Base-by-base conservation (phyloP, 2,797 vertebrate genomes). In the Loris lydekkerianus region DNA sequence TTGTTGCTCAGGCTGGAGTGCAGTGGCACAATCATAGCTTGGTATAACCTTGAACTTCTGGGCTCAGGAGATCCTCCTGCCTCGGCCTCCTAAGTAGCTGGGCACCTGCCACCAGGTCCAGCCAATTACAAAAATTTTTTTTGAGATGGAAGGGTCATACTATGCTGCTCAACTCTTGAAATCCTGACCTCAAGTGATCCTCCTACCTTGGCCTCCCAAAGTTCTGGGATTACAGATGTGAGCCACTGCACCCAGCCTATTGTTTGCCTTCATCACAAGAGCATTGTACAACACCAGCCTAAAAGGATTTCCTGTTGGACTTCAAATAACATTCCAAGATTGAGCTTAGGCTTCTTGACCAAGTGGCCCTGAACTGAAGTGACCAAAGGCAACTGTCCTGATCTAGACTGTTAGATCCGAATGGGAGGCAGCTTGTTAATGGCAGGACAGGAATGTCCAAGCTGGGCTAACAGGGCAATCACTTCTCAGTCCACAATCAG, bases 301-400 rank as follows among this genome's bases (percentile, higher is more conserved):
- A 29, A 69, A 78, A 86, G 61, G 40, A 87, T 72, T 90, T 95
- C 23, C 72, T 90, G 29, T 83, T 67, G 43, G 72, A 86, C 14
- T 37, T 92, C 77, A 87, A 31, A 23, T 89, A 43, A 25, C 77
- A 60, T 94, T 93, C 61, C 61, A 95, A 56, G 61, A 65, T 49
- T 77, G 20, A 56, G 25, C 34, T 91, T 89, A 89, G 37, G 27
- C 7, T 49, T 18, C 72, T 83, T 86, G 80, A 75, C 75, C 61
- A 76, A 80, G 61, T 93, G 84, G 61, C 20, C 80, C 72, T 72
- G 61, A 84, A 65, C 27, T 31, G 46, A 96, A 40, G 77, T 90
- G 58, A 56, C 69, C 21, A 43, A 84, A 82, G 82, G 53, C 81
- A 76, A 63, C 10, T 29, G 34, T 60, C 43, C 56, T 61, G 69